These are phyloP conservation scores for Achlya flavicornis DNA, from an alignment of 2,888 invertebrate genomes.

Conservation along the genomic window DNA sequence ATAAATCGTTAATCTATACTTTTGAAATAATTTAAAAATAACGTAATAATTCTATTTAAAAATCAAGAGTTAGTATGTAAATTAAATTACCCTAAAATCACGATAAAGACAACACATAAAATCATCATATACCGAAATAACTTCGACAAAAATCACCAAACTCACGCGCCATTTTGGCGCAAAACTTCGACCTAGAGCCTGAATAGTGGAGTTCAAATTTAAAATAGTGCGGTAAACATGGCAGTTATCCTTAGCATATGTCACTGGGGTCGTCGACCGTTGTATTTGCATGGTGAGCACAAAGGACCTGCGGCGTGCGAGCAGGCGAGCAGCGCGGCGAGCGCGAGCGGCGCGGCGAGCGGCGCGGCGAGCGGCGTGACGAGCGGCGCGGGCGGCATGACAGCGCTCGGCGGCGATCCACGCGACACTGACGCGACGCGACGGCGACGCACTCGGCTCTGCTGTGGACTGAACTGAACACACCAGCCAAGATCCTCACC, in stretches of 20 bases:
- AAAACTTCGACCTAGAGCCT: too few relatives aligned
- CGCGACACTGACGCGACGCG: constrained; percentile 51
- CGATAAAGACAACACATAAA: too few relatives aligned
- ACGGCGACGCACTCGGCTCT: background rate
- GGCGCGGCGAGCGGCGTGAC: constrained; percentile 19
- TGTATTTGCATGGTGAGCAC: constrained; percentile 54
- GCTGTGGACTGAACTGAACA: constrained; percentile 6
- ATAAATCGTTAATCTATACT: too few relatives aligned
- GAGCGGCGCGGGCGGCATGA: constrained; percentile 13
- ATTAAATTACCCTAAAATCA: background rate
- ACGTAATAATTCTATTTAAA: background rate
- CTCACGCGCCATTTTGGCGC: constrained; percentile 25
- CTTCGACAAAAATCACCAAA: background rate
- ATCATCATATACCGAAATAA: background rate
- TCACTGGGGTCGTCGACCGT: constrained; percentile 74
- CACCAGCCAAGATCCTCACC: too few relatives aligned
- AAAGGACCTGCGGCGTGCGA: constrained; percentile 52
- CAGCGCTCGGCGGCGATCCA: constrained; percentile 29
- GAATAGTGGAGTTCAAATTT: background rate
- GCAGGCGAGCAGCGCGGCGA: constrained; percentile 38
- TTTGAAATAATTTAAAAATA: too few relatives aligned
- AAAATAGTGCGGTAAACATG: constrained; percentile 23
- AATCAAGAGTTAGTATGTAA: background rate
- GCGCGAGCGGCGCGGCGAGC: constrained; percentile 14
- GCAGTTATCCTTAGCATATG: constrained; percentile 60